Base-by-base conservation (phyloP, 1,140 invertebrate genomes). In the Neuroterus valhalla region DNA sequence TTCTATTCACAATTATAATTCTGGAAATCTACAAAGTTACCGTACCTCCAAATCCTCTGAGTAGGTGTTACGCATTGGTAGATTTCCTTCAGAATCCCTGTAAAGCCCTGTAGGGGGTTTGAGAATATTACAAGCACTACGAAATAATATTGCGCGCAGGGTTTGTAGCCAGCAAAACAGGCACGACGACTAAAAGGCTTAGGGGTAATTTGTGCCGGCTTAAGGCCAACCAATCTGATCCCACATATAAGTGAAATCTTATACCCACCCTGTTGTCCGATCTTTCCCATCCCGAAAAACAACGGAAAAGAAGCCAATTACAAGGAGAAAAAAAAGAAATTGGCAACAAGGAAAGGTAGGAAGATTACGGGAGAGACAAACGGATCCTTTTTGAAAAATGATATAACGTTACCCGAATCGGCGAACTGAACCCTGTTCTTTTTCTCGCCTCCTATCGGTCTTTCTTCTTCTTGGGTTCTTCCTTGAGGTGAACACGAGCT, bases 191-290 rank as follows among this genome's bases (percentile, higher is more conserved):
- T 87, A 87, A 86, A 87, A 86, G 87, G 87, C 88, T 89, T 89
- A 89, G 81, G 81, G 83, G 83, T 85, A 87, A 89, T 87, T 85
- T 87, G 84, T 84, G 79, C 80, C 82, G 87, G 87, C 83, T 89
- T 88, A 89, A 84, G 81, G 81, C 83, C 74, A 81, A 75, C 84
- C 86, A 87, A 87, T 86, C 84, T 84, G 84, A 87, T 87, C 85
- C 78, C 78, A 81, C 71, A 76, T 82, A 81, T 75, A 78, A 78
- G 80, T 86, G 86, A 88, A 89, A 88, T 88, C 82, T 86, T 88
- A 87, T 85, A 88, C 82, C 52, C 52, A 62, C 80, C 66, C 72
- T 70, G 68, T 67, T 70, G 52, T 79, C 77, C 77, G 71, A 78
- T 83, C 69, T 74, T 82, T 75, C 76, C 72, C 72, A 38, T 66